Conservation (phyloP, 2,888 invertebrate genomes). For the Onchidella celtica region DNA sequence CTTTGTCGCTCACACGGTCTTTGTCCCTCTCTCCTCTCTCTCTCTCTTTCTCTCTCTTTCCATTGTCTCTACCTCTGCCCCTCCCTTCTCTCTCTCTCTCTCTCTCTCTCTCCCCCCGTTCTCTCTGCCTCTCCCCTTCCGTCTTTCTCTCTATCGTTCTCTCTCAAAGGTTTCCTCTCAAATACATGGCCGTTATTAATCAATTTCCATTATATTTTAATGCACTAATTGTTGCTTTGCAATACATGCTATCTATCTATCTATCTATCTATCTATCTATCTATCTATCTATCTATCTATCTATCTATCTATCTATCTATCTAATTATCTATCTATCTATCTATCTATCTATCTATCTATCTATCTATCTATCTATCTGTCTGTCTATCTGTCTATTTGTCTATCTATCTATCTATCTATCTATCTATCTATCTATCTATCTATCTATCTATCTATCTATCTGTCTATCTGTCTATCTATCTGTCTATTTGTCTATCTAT, state of each 20-base stretch:
- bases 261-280: background rate
- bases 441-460: background rate
- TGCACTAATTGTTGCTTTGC: too few relatives aligned
- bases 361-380: slow-evolving; percentile 19
- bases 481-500: background rate
- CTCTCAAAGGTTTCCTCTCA: too few relatives aligned
- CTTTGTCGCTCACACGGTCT: too few relatives aligned
- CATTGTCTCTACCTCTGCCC: too few relatives aligned
- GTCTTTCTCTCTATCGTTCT: too few relatives aligned
- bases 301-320: background rate
- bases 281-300: background rate
- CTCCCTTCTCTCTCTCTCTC: too few relatives aligned
- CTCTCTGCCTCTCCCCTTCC: too few relatives aligned
- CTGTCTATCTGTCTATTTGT: slow-evolving; percentile 5
- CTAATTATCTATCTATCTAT: slow-evolving; percentile 16
- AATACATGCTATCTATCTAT: background rate
- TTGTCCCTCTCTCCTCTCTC: too few relatives aligned
- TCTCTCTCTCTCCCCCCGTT: too few relatives aligned
- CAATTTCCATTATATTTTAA: too few relatives aligned
- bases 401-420: background rate
- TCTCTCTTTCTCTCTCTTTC: too few relatives aligned
- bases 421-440: background rate
- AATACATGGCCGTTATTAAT: too few relatives aligned
- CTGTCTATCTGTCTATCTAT: background rate
- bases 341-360: slow-evolving; percentile 19